Base-by-base conservation (phyloP, 30 jellyfish, hydroid and myxozoan species). In the Aurelia aurita region DNA sequence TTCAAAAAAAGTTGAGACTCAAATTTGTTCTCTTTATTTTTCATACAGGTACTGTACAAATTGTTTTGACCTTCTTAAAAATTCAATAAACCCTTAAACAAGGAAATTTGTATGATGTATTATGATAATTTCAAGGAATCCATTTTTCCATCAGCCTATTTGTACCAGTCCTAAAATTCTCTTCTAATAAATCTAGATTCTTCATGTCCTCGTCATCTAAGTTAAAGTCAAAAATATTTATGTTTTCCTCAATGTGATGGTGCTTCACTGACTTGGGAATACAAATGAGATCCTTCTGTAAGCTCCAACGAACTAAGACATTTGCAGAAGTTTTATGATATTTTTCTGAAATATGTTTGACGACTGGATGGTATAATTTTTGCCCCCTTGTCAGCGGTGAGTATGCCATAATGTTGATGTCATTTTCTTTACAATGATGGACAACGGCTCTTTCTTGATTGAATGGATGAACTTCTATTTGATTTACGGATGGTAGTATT, bases 391-490 rank as follows among this genome's bases (percentile, higher is more conserved):
- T 87, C 27, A 88, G 46, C 6, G 97, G 97, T 3, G 90, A 88
- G 55, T 88, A 88, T n/a, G 97, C 92, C 97, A 88, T 88, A 9
- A 88, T 25, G 3, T 61, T 32, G 47, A 88, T 88, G 46, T 39
- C 64, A 26, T 77, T 69, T 34, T 79, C 89, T 29, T 25, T 61
- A 69, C 97, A 88, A 31, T 57, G 72, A 21, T 70, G 82, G 4
- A 72, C 79, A 39, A 88, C 92, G 1, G 82, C 97, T 11, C 54
- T 29, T 65, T 88, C 90, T 39, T 79, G 89, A 59, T 77, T 71
- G 57, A 77, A 88, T 34, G 97, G 97, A 72, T 88, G 97, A 19
- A 71, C 85, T 63, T 88, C 97, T 11, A 88, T 79, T 80, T 88
- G 97, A 55, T 88, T 88, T 13, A 88, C 86, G 27, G 91, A 69